phyloP scores from a whole-genome alignment of 2,113 vertebrate species.

The Nematolebias whitei region DNA sequence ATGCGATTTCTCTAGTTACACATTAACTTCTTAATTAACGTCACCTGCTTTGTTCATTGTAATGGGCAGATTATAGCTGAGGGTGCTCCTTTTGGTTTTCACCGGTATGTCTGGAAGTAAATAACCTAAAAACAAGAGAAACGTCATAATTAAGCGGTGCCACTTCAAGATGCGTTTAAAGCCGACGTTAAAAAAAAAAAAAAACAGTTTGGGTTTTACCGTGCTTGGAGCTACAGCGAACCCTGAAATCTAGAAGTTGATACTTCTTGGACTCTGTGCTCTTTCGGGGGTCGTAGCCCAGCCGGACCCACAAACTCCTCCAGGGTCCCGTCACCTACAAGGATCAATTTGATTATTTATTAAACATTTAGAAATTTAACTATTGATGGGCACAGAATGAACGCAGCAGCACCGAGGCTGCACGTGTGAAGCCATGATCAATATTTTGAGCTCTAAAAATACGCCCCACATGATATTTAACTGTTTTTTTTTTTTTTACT shows the following conservation, averaged over 20 bases:
- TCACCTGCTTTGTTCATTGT: slow-evolving; percentile 90
- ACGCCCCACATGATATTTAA: too few relatives aligned
- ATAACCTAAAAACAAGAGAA: slow-evolving; percentile 76
- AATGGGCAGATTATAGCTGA: slow-evolving; percentile 92
- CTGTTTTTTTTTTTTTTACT: neutral
- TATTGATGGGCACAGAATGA: too few relatives aligned
- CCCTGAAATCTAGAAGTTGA: slow-evolving; percentile 95
- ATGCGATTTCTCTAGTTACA: too few relatives aligned
- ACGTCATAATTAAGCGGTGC: neutral
- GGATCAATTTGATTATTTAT: neutral
- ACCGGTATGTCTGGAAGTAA: slow-evolving; percentile 87
- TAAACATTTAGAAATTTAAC: too few relatives aligned
- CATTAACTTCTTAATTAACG: too few relatives aligned
- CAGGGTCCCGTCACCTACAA: slow-evolving; percentile 94
- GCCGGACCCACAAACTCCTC: slow-evolving; percentile 95
- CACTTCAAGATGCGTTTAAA: neutral
- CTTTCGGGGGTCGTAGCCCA: slow-evolving; percentile 93
- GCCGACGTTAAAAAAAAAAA: too few relatives aligned
- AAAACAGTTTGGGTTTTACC: slow-evolving; percentile 77
- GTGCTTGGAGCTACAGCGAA: slow-evolving; percentile 93
- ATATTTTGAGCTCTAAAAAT: neutral
- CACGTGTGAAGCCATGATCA: neutral
- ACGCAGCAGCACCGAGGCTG: too few relatives aligned
- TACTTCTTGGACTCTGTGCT: slow-evolving; percentile 88
- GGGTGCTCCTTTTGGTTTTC: slow-evolving; percentile 93